Evolutionary conservation across 2,113 vertebrate genomes (phyloP).

Genomic region (Oncorhynchus tshawytscha): DNA sequence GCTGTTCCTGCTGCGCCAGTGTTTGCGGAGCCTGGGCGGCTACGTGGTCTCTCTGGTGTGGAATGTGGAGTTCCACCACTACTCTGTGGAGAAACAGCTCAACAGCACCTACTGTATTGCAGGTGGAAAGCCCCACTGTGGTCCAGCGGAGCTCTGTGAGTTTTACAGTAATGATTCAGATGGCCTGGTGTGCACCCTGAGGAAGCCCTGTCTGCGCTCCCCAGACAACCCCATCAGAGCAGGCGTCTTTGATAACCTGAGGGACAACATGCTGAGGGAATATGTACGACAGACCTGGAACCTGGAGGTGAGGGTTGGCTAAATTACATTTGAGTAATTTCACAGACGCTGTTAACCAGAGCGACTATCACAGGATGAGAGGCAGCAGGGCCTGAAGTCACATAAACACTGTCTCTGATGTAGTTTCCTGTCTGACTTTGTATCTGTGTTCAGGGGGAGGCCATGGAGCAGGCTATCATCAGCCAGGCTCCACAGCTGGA

Average conservation of each 20-base stretch:
- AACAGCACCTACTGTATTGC: conserved; percentile 89
- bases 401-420: background rate
- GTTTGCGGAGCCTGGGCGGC: conserved; percentile 90
- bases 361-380: background rate
- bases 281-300: conserved; percentile 91
- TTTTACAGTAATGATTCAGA: conserved; percentile 90
- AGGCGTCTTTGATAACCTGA: conserved; percentile 86
- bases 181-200: conserved; percentile 85
- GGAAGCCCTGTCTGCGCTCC: conserved; percentile 86
- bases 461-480: conserved; percentile 92
- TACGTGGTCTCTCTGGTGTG: conserved; percentile 90
- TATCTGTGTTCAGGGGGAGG: conserved; percentile 78
- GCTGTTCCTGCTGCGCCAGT: conserved; percentile 91
- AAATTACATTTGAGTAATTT: no score
- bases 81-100: conserved; percentile 89
- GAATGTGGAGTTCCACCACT: conserved; percentile 87
- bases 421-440: background rate
- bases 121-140: conserved; percentile 89
- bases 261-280: conserved; percentile 92
- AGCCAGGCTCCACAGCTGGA: conserved; percentile 95
- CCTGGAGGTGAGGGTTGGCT: conserved; percentile 80
- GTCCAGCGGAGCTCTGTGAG: conserved; percentile 91
- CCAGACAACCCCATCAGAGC: conserved; percentile 70
- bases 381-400: background rate
- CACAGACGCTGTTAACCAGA: no score